A percentile compares a stretch with the other conserved stretches of the same genome.
Conservation (phyloP, 2,113 vertebrate genomes). For the Uria lomvia region DNA sequence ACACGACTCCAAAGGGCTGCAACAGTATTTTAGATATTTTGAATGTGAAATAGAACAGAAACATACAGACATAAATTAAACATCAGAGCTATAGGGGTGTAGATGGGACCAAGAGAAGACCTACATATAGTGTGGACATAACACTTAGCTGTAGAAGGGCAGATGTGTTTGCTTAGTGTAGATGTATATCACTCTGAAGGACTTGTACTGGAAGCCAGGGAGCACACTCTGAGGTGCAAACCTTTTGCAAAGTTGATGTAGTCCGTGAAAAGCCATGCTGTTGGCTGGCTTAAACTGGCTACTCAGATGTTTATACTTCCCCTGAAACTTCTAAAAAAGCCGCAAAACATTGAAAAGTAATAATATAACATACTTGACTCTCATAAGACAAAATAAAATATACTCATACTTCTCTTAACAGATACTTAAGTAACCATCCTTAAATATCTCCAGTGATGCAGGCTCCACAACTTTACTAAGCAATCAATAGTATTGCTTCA, state of each 20-base stretch:
- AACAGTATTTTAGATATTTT: not conserved
- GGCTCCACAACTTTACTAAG: not conserved
- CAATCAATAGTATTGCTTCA: not conserved
- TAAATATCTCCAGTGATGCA: not conserved
- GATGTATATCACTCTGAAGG: not conserved
- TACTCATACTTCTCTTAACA: not conserved
- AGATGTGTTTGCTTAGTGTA: not conserved
- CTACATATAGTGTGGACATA: fast-evolving
- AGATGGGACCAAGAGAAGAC: not conserved
- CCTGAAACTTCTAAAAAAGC: not conserved
- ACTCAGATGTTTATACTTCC: not conserved
- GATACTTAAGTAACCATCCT: not conserved
- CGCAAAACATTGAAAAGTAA: not conserved
- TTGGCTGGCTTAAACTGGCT: not conserved
- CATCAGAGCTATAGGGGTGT: fast-evolving
- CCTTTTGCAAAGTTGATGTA: not conserved
- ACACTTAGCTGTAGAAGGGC: not conserved
- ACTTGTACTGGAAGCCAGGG: not conserved
- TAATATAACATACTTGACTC: not conserved
- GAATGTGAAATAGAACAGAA: not conserved
- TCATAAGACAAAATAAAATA: not conserved
- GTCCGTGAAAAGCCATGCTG: not conserved
- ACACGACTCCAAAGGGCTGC: fast-evolving
- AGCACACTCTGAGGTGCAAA: not conserved
- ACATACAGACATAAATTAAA: fast-evolving